Evolutionary conservation across 2,113 vertebrate species (phyloP).

Genomic region (Cyphotilapia sp.): DNA sequence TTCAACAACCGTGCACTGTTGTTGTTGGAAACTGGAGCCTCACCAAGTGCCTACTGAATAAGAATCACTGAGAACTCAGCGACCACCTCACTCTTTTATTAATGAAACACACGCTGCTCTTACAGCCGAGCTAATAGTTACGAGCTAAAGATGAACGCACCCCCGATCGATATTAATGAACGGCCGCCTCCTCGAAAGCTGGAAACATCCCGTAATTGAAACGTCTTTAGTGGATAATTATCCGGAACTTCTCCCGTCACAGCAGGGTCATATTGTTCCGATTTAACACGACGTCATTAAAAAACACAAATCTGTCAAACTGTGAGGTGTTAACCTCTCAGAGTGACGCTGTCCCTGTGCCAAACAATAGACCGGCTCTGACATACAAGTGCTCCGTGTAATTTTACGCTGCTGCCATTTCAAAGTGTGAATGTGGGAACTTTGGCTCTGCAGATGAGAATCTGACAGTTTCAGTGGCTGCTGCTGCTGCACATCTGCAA

Average conservation of each 20-base stretch:
- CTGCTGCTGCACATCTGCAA: not conserved
- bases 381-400: not conserved
- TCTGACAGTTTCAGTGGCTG: not conserved
- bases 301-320: not conserved
- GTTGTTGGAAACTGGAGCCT: not conserved
- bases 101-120: not conserved
- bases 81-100: not conserved
- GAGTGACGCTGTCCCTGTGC: not conserved
- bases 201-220: not conserved
- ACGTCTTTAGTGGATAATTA: not conserved
- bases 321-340: not conserved
- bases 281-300: not conserved
- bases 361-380: not conserved
- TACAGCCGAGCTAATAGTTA: not conserved
- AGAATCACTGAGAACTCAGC: not conserved
- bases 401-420: not conserved
- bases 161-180: not conserved
- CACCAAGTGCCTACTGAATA: not conserved
- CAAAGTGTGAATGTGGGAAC: not conserved
- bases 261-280: not conserved
- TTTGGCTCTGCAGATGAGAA: not conserved
- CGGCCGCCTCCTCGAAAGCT: not conserved
- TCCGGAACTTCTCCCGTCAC: not conserved
- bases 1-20: not conserved
- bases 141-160: not conserved